Evolutionary conservation across 2,113 vertebrate species (phyloP).

Genomic region (Catharus fuscescens): DNA sequence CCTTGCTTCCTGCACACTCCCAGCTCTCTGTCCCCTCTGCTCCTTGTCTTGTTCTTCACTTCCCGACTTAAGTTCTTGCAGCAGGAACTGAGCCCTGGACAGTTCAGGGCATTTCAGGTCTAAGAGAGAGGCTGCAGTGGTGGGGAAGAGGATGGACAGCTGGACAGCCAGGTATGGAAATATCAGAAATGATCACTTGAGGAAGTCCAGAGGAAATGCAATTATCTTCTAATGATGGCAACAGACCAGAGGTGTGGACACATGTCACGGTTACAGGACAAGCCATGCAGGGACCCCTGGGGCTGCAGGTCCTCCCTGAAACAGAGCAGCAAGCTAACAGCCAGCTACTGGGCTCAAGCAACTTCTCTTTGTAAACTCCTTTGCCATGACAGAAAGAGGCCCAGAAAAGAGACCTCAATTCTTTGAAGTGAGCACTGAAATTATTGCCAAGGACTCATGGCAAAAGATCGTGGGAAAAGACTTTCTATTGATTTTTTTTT

Average conservation of each 20-base stretch:
- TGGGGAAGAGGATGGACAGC: neutral
- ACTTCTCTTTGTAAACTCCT: slow-evolving; percentile 18
- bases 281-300: neutral
- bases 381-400: slow-evolving; percentile 6
- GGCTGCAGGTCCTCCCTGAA: neutral
- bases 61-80: neutral
- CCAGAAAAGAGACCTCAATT: slow-evolving; percentile 32
- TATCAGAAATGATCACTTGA: neutral
- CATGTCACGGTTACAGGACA: neutral
- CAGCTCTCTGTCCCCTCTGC: neutral
- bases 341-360: neutral
- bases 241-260: neutral
- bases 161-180: neutral
- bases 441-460: slow-evolving; percentile 50
- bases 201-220: neutral
- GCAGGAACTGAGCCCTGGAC: neutral
- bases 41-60: neutral
- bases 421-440: slow-evolving; percentile 53
- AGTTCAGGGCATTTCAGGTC: neutral
- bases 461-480: slow-evolving; percentile 65
- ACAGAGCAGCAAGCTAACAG: neutral
- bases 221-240: neutral
- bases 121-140: neutral
- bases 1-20: neutral
- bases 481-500: slow-evolving; percentile 51